phyloP scores from a whole-genome alignment of 2,888 invertebrate genomes.

The Caenorhabditis zanzibari region DNA sequence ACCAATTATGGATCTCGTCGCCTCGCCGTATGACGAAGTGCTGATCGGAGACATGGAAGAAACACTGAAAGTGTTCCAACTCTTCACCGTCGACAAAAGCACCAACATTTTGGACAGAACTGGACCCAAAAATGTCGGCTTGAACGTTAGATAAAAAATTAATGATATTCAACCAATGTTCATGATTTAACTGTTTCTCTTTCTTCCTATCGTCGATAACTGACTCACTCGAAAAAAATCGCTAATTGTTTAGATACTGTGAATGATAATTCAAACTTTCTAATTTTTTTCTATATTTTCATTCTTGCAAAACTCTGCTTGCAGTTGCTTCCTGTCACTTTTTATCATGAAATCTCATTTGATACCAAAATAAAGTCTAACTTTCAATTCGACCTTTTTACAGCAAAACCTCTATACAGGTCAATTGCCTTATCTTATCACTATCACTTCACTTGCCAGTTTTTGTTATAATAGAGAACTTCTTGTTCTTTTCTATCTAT shows the following conservation, averaged over 20 bases:
- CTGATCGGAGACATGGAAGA: slow-evolving; percentile 66
- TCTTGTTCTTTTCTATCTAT: background rate
- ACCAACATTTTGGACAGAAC: slow-evolving; percentile 62
- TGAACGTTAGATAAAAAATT: slow-evolving; percentile 58
- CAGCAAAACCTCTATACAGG: slow-evolving; percentile 14
- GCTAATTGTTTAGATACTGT: background rate
- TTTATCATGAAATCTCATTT: slow-evolving; percentile 21
- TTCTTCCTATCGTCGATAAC: background rate
- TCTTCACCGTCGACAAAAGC: slow-evolving; percentile 63
- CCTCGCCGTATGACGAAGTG: slow-evolving; percentile 63
- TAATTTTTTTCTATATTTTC: background rate
- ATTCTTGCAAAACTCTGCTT: slow-evolving; percentile 5
- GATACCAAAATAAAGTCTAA: slow-evolving; percentile 21
- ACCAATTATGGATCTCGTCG: slow-evolving; percentile 60
- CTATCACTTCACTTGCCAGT: background rate
- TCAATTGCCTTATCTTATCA: slow-evolving; percentile 56
- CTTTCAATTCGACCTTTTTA: background rate
- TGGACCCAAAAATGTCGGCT: slow-evolving; percentile 55
- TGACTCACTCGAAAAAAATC: background rate
- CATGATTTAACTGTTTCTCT: slow-evolving; percentile 6
- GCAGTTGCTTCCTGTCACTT: slow-evolving; percentile 1
- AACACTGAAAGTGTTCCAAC: slow-evolving; percentile 62
- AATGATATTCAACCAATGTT: background rate
- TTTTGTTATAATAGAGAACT: background rate
- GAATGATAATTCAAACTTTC: background rate